Percentiles rank a stretch among this genome's conserved stretches.
phyloP scores from a whole-genome alignment of 2,113 vertebrate species.

The Hippocampus mohnikei region DNA sequence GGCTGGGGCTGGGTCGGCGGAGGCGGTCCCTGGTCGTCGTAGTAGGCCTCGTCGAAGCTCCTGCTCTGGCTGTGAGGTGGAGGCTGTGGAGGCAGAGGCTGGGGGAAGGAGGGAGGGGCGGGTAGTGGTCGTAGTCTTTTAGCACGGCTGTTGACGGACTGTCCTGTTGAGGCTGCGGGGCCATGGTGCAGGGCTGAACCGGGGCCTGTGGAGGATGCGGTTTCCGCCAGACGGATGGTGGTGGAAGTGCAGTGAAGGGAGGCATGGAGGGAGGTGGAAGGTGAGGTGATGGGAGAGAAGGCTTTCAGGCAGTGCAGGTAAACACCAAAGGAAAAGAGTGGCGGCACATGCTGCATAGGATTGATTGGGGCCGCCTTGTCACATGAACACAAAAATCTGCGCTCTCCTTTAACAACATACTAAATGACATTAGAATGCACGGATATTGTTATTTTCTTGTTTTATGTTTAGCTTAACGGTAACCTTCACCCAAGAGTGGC shows the following conservation, averaged over 20 bases:
- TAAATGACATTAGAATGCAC: too few relatives aligned
- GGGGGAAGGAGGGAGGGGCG: conserved; percentile 81
- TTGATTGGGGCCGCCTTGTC: background rate
- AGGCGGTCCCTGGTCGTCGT: conserved; percentile 57
- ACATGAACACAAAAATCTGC: conserved; percentile 42
- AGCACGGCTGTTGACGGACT: conserved; percentile 68
- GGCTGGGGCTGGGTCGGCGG: conserved; percentile 45
- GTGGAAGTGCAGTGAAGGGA: conserved; percentile 11
- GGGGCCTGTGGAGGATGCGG: conserved; percentile 74
- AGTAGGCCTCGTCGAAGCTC: conserved; percentile 64
- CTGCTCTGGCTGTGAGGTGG: conserved; percentile 68
- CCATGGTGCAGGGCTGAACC: conserved; percentile 77
- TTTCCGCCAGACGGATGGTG: background rate
- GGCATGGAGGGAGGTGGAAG: conserved; percentile 17
- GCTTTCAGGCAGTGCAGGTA: conserved; percentile 27
- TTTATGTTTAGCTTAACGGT: too few relatives aligned
- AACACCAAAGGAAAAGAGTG: conserved; percentile 42
- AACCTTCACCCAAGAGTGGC: too few relatives aligned
- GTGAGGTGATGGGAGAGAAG: conserved; percentile 21
- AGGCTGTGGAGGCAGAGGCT: conserved; percentile 63
- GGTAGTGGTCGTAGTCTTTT: conserved; percentile 95
- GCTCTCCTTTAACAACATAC: too few relatives aligned
- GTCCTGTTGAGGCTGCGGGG: conserved; percentile 83
- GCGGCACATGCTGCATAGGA: conserved; percentile 49
- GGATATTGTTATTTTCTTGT: too few relatives aligned